These are phyloP conservation scores for Patella pellucida DNA, from an alignment of 2,888 invertebrate species.

Conservation along the genomic window DNA sequence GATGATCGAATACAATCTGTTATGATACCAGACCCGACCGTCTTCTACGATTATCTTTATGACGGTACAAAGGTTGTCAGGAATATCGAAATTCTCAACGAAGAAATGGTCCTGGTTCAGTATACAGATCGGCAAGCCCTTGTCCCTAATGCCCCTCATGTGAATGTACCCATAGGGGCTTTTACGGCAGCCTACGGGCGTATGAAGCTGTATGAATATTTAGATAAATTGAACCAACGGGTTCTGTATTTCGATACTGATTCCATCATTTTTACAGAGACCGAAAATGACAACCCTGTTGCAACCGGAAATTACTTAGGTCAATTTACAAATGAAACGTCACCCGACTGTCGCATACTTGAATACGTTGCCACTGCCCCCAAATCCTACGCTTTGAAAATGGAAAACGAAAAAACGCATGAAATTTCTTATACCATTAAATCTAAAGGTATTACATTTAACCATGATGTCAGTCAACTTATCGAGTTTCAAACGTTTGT, in stretches of 20 bases:
- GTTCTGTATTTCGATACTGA: slow-evolving; percentile 69
- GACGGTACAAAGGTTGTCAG: background rate
- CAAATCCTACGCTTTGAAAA: slow-evolving; percentile 30
- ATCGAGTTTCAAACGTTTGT: no score
- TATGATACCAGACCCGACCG: background rate
- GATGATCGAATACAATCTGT: background rate
- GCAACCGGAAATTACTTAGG: slow-evolving; percentile 32
- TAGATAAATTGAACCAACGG: slow-evolving; percentile 55
- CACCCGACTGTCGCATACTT: slow-evolving; percentile 47
- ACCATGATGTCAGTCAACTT: background rate
- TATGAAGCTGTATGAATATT: slow-evolving; percentile 58
- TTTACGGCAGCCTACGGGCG: slow-evolving; percentile 66
- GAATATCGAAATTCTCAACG: background rate
- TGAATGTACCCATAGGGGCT: slow-evolving; percentile 52
- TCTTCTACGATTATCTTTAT: background rate
- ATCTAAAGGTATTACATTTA: slow-evolving; percentile 26
- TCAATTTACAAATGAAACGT: slow-evolving; percentile 38
- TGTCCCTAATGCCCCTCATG: background rate
- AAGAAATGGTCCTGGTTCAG: background rate
- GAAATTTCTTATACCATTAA: slow-evolving; percentile 20
- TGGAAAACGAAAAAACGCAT: slow-evolving; percentile 16
- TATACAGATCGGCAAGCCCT: background rate
- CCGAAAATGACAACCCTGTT: slow-evolving; percentile 18
- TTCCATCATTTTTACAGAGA: slow-evolving; percentile 55
- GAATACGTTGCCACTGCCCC: slow-evolving; percentile 26